Evolutionary conservation across 2,888 invertebrate species (phyloP), one percentile per base, ranked within the genome.

Genomic region (Stenchaetothrips biformis): DNA sequence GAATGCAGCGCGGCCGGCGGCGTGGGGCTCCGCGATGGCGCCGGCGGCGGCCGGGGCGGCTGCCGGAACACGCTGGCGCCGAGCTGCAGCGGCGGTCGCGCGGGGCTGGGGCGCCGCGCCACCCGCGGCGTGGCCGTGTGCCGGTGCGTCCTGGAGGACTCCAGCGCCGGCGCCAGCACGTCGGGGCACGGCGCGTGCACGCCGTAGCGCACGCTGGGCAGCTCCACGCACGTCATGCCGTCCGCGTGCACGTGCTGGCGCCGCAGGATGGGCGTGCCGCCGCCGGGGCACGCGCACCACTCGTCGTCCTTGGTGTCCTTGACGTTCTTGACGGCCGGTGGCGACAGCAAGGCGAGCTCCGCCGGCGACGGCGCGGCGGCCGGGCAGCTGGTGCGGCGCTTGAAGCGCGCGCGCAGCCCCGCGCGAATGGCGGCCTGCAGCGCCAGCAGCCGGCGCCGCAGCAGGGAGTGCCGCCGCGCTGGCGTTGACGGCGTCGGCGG

Each of bases 61-160:
- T 74, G 67, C 21, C 67, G 21, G 67, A 74, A 74, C 67, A 74
- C 67, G 67, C 67, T 74, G 25, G 67, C 67, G 67, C 67, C 67
- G 25, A 74, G 67, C 67, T 74, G 67, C 67, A 74, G 67, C 67
- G 67, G 67, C 67, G 67, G 67, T 11, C 67, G 67, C 21, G 67
- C 11, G 67, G 53, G 16, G 53, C 1, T 53, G 53, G 53, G 11
- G 16, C 67, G 67, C 25, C 67, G 67, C 25, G 25, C 9, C 25
- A 25, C 25, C 7, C 21, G 8, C 25, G 67, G 67, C 67, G 67
- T 74, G 21, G 67, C 67, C 53, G 53, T 6, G 67, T 25, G 25
- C 7, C 25, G 67, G 25, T 8, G 67, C 16, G 16, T 13, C 13
- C 53, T 13, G 13, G 53, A 13, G 53, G 53, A 53, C 53, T 13